Conservation (phyloP, 2,113 vertebrate species). For the Albula goreensis region DNA sequence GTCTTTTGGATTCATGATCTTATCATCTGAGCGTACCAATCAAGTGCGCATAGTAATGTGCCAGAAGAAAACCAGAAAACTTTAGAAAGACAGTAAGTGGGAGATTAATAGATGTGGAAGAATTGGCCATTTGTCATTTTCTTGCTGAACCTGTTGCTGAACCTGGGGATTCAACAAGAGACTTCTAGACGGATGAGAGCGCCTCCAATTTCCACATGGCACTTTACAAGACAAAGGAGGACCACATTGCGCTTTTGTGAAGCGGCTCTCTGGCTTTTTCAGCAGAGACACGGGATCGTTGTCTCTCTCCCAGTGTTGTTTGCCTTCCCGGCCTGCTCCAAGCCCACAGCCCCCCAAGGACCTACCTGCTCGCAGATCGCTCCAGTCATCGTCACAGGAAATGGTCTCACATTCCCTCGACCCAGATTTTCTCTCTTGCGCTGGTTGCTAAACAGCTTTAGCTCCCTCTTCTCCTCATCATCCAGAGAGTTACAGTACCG, state of each 20-base stretch:
- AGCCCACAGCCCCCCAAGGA: fast-evolving
- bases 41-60: not conserved
- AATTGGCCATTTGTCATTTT: not conserved
- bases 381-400: slow-evolving; percentile 95
- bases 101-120: not conserved
- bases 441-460: slow-evolving; percentile 96
- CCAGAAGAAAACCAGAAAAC: not conserved
- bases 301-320: not conserved
- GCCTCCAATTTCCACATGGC: not conserved
- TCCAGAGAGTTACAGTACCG: slow-evolving; percentile 95
- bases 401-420: slow-evolving; percentile 88
- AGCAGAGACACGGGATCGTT: not conserved
- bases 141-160: not conserved
- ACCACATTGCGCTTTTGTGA: not conserved
- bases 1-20: not conserved
- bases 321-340: too few species aligned
- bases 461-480: slow-evolving; percentile 95
- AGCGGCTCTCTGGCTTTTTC: not conserved
- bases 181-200: not conserved
- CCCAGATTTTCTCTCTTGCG: slow-evolving; percentile 94
- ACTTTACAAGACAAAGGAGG: not conserved
- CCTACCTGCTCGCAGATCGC: slow-evolving; percentile 94
- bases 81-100: not conserved
- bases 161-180: not conserved
- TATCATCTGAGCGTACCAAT: not conserved